phyloP scores from a whole-genome alignment of 2,888 invertebrate species.

The Uloborus plumipes region DNA sequence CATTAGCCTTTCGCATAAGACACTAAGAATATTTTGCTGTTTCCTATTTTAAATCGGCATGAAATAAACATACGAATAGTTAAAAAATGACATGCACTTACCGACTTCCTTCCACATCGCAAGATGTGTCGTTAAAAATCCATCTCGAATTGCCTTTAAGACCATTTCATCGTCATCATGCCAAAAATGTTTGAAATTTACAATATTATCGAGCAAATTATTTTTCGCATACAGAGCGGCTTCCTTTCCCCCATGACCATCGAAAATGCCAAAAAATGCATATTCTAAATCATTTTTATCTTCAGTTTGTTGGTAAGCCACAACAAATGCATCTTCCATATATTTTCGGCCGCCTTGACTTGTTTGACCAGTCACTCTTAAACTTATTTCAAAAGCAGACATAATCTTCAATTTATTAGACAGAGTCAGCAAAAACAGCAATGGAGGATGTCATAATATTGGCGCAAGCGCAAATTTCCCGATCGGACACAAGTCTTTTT shows the following conservation, averaged over 20 bases:
- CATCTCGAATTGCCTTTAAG: conserved; percentile 91
- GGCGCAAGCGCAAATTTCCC: conserved; percentile 41
- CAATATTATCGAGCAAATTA: conserved; percentile 94
- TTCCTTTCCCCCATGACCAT: conserved; percentile 95
- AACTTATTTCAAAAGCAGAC: conserved; percentile 77
- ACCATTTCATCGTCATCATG: conserved; percentile 94
- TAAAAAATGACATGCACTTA: conserved; percentile 75
- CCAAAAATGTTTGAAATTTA: conserved; percentile 92
- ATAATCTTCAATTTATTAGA: conserved; percentile 20
- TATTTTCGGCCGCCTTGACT: conserved; percentile 98
- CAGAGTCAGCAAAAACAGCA: conserved; percentile 2
- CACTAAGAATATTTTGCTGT: too few species aligned
- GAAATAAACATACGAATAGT: too few species aligned
- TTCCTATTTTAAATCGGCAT: too few species aligned
- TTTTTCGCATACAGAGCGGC: conserved; percentile 95
- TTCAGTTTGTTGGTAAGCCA: conserved; percentile 93
- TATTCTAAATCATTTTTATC: conserved; percentile 93
- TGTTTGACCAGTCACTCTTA: conserved; percentile 94
- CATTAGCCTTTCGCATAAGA: too few species aligned
- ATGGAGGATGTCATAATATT: background rate
- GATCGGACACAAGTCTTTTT: conserved; percentile 38
- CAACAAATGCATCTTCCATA: conserved; percentile 98
- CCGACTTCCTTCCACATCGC: conserved; percentile 98
- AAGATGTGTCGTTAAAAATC: conserved; percentile 95
- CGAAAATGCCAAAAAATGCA: conserved; percentile 97